Evolutionary conservation across 2,888 invertebrate species (phyloP).

Genomic region (Drosophila hamatofila): DNA sequence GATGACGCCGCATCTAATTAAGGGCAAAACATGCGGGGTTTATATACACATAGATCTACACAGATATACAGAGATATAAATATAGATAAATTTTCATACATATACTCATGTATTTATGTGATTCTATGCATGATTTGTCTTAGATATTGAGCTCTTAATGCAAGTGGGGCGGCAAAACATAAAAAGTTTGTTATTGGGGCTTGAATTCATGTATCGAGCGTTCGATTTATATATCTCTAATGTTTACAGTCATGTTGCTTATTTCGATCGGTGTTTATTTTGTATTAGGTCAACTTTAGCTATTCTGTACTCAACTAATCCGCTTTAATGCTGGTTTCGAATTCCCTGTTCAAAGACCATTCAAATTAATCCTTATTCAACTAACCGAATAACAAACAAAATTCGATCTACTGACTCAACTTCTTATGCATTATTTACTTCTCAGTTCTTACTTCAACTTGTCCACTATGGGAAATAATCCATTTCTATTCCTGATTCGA

Average conservation of each 20-base stretch:
- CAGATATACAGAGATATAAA: background rate
- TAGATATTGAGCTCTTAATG: slow-evolving; percentile 7
- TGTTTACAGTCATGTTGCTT: background rate
- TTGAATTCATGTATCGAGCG: background rate
- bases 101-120: slow-evolving; percentile 7
- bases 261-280: background rate
- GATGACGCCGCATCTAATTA: slow-evolving; percentile 69
- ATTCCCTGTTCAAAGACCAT: background rate
- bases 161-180: background rate
- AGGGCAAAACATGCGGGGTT: slow-evolving; percentile 47
- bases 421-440: background rate
- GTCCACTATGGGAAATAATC: background rate
- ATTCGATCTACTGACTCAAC: background rate
- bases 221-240: background rate
- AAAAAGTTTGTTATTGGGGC: background rate
- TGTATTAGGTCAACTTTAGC: background rate
- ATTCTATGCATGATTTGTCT: background rate
- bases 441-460: background rate
- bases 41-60: slow-evolving; percentile 4
- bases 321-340: background rate
- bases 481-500: background rate
- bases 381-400: background rate
- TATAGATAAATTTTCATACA: background rate
- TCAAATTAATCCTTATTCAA: background rate
- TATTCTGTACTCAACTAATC: background rate